These are phyloP conservation scores for Lophochroa leadbeateri DNA, from an alignment of 2,113 vertebrate species.

Conservation along the genomic window DNA sequence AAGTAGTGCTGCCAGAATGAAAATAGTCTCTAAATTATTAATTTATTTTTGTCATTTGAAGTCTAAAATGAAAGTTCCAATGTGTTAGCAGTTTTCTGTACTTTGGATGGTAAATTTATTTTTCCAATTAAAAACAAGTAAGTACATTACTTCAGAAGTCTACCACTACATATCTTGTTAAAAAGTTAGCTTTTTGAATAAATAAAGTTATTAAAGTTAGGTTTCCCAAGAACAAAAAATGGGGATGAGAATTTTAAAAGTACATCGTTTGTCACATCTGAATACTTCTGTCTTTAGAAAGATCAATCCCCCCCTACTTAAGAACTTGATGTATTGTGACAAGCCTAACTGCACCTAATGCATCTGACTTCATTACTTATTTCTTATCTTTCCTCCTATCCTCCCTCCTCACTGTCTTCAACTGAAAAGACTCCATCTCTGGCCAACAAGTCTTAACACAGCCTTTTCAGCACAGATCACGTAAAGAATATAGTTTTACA, in stretches of 20 bases:
- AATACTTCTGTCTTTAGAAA: not conserved
- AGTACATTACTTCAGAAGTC: not conserved
- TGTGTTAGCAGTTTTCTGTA: not conserved
- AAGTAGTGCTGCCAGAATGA: not conserved
- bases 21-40: not conserved
- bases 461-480: not conserved
- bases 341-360: not conserved
- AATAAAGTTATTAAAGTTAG: not conserved
- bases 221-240: not conserved
- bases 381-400: not conserved
- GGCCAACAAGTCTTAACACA: not conserved
- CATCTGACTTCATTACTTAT: not conserved
- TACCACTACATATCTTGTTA: not conserved
- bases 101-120: not conserved
- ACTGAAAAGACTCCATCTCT: not conserved
- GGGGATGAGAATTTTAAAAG: not conserved
- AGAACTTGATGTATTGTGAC: not conserved
- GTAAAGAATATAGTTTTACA: not conserved
- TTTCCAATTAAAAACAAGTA: not conserved
- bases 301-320: not conserved
- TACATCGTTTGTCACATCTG: not conserved
- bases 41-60: not conserved
- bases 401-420: not conserved
- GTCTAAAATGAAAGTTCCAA: not conserved
- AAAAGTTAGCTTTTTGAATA: not conserved